These are phyloP conservation scores for Zaprionus lachaisei DNA, from an alignment of 1,140 invertebrate genomes.

Conservation along the genomic window DNA sequence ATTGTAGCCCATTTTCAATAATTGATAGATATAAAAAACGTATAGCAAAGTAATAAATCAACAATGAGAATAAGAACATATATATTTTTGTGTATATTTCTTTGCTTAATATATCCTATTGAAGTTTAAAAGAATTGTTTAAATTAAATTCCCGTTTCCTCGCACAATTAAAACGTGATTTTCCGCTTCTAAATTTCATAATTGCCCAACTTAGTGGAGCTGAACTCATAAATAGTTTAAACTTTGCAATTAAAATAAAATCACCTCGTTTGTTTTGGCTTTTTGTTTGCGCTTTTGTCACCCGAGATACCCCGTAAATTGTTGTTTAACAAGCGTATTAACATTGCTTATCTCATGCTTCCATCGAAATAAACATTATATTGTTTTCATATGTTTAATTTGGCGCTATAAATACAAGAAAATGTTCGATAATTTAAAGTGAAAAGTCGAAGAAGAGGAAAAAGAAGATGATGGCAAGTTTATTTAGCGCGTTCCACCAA, in stretches of 20 bases:
- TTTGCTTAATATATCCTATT: too few relatives aligned
- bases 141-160: too few relatives aligned
- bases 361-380: not conserved
- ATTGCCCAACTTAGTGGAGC: not conserved
- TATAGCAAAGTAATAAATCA: too few relatives aligned
- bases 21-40: too few relatives aligned
- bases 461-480: not conserved
- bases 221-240: not conserved
- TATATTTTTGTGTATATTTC: too few relatives aligned
- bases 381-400: conserved; percentile 9
- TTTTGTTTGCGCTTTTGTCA: not conserved
- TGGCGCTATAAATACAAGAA: not conserved
- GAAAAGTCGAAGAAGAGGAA: too few relatives aligned
- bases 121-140: too few relatives aligned
- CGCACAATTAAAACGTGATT: too few relatives aligned
- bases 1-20: too few relatives aligned
- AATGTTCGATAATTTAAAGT: conserved; percentile 4
- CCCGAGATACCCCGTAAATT: not conserved
- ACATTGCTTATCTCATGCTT: not conserved
- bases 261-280: not conserved
- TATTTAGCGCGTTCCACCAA: conserved; percentile 24
- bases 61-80: too few relatives aligned
- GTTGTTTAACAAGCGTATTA: not conserved
- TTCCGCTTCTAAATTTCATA: not conserved
- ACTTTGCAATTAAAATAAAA: conserved; percentile 1